Percentiles rank a stretch among this genome's conserved stretches.
These are phyloP conservation scores for Barbus barbus DNA, from an alignment of 2,113 vertebrate genomes.

Conservation along the genomic window DNA sequence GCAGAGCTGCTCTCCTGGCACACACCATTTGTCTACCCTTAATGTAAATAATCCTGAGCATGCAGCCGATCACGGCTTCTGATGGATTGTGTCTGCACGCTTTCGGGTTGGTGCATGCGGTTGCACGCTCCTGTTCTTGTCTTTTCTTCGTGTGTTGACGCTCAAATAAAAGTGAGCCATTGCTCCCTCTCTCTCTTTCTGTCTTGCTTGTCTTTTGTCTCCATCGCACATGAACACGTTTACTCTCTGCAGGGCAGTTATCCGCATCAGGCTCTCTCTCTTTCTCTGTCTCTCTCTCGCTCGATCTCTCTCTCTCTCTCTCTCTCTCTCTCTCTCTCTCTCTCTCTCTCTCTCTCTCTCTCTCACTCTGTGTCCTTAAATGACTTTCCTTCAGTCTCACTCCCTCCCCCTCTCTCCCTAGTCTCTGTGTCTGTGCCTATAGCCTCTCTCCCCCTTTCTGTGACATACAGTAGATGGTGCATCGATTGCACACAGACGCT, in stretches of 20 bases:
- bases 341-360: conserved; percentile 59
- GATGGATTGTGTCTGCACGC: conserved; percentile 58
- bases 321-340: conserved; percentile 48
- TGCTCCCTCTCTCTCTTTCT: conserved; percentile 37
- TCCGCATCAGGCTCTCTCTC: conserved; percentile 61
- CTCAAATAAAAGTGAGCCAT: conserved; percentile 55
- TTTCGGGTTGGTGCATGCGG: conserved; percentile 45
- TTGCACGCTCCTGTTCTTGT: conserved; percentile 42
- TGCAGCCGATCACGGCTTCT: conserved; percentile 40
- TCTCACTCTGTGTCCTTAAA: conserved; percentile 73
- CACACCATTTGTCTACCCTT: conserved; percentile 64
- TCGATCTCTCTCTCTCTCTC: conserved; percentile 46
- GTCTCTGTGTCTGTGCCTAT: conserved; percentile 73
- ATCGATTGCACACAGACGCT: conserved; percentile 73
- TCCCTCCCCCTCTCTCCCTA: conserved; percentile 65
- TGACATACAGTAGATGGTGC: conserved; percentile 76
- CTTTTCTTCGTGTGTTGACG: conserved; percentile 10
- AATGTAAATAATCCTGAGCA: conserved; percentile 61
- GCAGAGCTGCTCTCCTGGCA: conserved; percentile 76
- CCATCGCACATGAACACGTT: conserved; percentile 60
- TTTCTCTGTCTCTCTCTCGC: conserved; percentile 44
- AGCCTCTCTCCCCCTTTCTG: conserved; percentile 62
- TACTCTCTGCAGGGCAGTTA: conserved; percentile 63
- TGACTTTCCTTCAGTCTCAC: conserved; percentile 72
- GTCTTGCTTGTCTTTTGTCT: conserved; percentile 56